Conservation (phyloP, 2,888 invertebrate genomes). For the Ecdyonurus torrentis region DNA sequence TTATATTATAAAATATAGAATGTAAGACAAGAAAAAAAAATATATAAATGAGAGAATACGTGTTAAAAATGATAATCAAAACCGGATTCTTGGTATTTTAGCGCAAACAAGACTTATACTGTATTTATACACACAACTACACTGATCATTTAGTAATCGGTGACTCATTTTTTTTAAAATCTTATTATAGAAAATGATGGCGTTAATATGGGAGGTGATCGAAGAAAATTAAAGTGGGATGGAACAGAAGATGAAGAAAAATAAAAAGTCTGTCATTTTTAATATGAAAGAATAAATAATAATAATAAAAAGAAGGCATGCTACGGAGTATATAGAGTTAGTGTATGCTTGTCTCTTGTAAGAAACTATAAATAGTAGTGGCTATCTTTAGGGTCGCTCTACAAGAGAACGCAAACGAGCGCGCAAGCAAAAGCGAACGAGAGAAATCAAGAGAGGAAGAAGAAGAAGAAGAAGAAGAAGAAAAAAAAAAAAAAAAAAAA, state of each 20-base stretch:
- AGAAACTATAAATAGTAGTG: neutral
- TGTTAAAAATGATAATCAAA: no score
- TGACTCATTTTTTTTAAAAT: no score
- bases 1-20: no score
- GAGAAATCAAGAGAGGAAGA: neutral
- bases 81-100: no score
- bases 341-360: slow-evolving; percentile 22
- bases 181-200: no score
- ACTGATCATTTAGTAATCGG: no score
- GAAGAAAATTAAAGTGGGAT: no score
- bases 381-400: neutral
- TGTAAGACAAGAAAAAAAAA: no score
- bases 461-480: neutral
- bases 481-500: neutral
- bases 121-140: no score
- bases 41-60: no score
- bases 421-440: neutral
- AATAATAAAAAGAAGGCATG: neutral
- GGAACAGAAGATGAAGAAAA: neutral
- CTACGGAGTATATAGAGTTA: neutral
- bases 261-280: neutral
- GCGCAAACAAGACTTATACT: no score
- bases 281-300: neutral
- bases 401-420: neutral
- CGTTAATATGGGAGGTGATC: no score